Evolutionary conservation across 2,113 vertebrate species (phyloP), one percentile per base, ranked within the genome.

Genomic region (Tapirus terrestris): DNA sequence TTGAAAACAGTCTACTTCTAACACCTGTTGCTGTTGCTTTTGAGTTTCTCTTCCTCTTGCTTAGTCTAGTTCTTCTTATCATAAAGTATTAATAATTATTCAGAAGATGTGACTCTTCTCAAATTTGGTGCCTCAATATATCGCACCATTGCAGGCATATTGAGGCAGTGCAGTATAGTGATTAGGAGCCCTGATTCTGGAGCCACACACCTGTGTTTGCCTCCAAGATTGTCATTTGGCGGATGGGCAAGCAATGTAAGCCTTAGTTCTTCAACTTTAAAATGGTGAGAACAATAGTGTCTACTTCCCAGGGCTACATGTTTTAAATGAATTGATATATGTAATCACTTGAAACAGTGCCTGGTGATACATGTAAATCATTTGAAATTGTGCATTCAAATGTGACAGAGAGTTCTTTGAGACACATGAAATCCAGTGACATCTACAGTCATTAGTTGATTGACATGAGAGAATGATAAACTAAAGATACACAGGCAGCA

Each of bases 381-480:
- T 48, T 31, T 79, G 25, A 61, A 92, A 77, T 25, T 89, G 31
- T 75, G 11, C 36, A 51, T n/a, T 48, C 10, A 43, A 53, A 67
- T 65, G 23, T 95, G 53, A 61, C 23, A 45, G 48, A 67, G 18
- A 63, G 14, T 51, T 68, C 58, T 89, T 70, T 2, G 18, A 36
- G 36, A 91, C 3, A 14, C 56, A 81, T 81, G 16, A 39, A 91
- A 67, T 13, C 12, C 45, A 27, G 21, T 33, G 18, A 39, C 2
- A 63, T 96, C 25, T 70, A 12, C 2, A 33, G 31, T 67, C 36
- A 67, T 80, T 48, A 39, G 21, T 5, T 45, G n/a, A 73, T 7
- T 65, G 31, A 90, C n/a, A 58, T 14, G 21, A 95, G 31, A 70
- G 96, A 89, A 95, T 53, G 6, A 51, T n/a, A 51, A 68, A 23